A percentile compares a stretch with the other conserved stretches of the same genome.
phyloP scores from a whole-genome alignment of 2,113 vertebrate genomes.

The Nothoprocta perdicaria region DNA sequence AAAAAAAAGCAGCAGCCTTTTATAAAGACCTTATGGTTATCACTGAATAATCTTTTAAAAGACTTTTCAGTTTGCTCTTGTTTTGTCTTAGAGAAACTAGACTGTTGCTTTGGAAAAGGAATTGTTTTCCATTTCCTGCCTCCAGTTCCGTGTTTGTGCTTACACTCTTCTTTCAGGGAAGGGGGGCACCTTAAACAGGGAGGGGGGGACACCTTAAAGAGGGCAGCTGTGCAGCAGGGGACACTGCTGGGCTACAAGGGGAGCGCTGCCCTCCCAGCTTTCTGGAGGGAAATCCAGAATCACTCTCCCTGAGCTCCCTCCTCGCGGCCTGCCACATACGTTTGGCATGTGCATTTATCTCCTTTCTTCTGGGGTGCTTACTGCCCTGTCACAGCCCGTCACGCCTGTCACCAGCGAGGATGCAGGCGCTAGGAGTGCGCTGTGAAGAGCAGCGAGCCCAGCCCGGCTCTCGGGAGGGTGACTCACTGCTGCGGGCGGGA shows the following conservation, averaged over 20 bases:
- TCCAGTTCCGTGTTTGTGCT: background rate
- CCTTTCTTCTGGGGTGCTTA: background rate
- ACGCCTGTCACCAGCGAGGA: background rate
- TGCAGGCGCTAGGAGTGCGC: background rate
- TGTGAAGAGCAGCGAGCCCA: background rate
- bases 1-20: slow-evolving; percentile 16
- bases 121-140: fast-evolving
- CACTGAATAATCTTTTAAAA: background rate
- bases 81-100: background rate
- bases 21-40: slow-evolving; percentile 1
- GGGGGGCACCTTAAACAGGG: background rate
- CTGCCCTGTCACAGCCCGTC: background rate
- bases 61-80: background rate
- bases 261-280: fast-evolving
- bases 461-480: background rate
- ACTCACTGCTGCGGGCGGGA: slow-evolving; percentile 24
- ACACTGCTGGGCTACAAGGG: background rate
- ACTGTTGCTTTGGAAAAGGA: background rate
- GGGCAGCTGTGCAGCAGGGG: background rate
- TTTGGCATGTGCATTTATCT: background rate
- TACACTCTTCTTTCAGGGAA: background rate
- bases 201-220: background rate
- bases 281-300: fast-evolving
- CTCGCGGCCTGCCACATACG: background rate
- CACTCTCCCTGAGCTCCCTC: background rate